A percentile compares a stretch with the other conserved stretches of the same genome.
phyloP scores from a whole-genome alignment of 2,797 vertebrate species.

The Dermochelys coriacea region DNA sequence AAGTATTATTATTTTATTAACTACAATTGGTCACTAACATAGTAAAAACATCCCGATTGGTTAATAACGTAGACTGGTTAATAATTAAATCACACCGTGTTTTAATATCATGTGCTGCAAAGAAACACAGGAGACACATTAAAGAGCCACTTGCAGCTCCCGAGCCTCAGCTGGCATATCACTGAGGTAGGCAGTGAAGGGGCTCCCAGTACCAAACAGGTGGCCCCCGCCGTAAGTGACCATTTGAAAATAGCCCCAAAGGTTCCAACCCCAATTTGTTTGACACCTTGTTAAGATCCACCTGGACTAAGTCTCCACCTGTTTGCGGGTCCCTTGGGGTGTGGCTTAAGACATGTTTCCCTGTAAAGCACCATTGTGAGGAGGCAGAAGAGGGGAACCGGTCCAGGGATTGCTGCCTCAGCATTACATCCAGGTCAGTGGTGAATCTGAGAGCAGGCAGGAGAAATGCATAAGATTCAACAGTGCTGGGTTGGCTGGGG shows the following conservation, averaged over 20 bases:
- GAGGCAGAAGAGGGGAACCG: background rate
- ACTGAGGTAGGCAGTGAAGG: background rate
- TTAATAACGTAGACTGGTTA: too few species aligned
- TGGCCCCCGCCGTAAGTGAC: background rate
- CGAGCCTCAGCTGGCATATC: too few species aligned
- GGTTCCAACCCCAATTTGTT: background rate
- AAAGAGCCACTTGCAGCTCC: too few species aligned
- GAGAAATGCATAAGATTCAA: background rate
- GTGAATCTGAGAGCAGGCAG: background rate
- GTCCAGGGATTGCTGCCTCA: background rate
- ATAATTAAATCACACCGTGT: too few species aligned
- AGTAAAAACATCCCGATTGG: too few species aligned
- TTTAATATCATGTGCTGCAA: too few species aligned
- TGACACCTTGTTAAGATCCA: background rate
- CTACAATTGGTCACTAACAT: too few species aligned
- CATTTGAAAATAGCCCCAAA: background rate
- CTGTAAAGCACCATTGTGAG: background rate
- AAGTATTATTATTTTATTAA: too few species aligned
- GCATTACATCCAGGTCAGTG: accelerated
- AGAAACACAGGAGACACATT: too few species aligned
- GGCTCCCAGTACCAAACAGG: background rate
- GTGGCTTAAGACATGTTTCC: background rate
- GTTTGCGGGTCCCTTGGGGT: background rate
- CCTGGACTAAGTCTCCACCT: background rate
- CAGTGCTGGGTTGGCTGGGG: background rate